Evolutionary conservation across 2,888 invertebrate species (phyloP), one percentile per base, ranked within the genome.

Genomic region (Amiota communis): DNA sequence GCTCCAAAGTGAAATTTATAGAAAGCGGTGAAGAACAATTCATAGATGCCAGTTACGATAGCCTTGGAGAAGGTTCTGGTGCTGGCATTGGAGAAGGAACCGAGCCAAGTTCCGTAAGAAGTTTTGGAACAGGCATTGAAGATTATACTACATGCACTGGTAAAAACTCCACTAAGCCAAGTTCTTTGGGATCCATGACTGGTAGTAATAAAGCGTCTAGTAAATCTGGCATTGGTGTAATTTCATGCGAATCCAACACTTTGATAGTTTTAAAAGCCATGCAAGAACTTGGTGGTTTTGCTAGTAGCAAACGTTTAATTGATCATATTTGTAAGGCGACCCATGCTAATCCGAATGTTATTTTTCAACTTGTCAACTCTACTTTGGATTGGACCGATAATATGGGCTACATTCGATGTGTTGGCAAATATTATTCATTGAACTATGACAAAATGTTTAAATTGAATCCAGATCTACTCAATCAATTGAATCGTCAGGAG

Each of bases 211-310:
- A 36, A 36, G 6, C 3, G 8, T 36, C 6, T 2, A 36, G n/a
- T n/a, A 36, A 36, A 36, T 36, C 36, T 36, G 36, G 36, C 36
- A 36, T 36, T 36, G 36, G 36, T 36, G 36, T 4, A 53, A 53
- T 36, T 6, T 36, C 36, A 36, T 36, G 36, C 36, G 36, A 36
- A 36, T 36, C 6, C 2, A 36, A 63, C 36, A 23, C n/a, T 63
- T 36, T 68, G 10, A 68, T 68, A 23, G 1, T 68, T 2, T 68
- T 68, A 8, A 68, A 68, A 12, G 67, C 67, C 9, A 10, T 68
- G 36, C 67, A 68, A 23, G 67, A 68, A 15, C 17, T 68, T 51
- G 67, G 67, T n/a, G 51, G 11, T 6, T 23, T 53, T 12, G 51
- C 67, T 10, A 51, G 51, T 12, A 17, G 20, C 20, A 12, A 13